A percentile compares a stretch with the other conserved stretches of the same genome.
Evolutionary conservation across 2,888 invertebrate genomes (phyloP).

Genomic region (Papilio protenor): DNA sequence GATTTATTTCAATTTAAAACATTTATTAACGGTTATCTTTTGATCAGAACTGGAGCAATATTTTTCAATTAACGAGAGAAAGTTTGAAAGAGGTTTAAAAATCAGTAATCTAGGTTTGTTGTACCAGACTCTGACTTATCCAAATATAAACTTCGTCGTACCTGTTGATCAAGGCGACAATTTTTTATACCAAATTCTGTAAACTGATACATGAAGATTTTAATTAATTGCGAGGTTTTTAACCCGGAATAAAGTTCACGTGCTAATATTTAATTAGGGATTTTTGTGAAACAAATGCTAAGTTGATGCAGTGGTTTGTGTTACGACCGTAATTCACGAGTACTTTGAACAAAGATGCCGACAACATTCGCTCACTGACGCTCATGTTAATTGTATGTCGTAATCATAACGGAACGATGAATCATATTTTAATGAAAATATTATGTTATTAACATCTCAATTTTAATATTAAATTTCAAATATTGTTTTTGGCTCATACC

Average conservation of each 20-base stretch:
- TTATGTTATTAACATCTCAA: neutral
- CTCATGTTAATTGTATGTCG: constrained; percentile 19
- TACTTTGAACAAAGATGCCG: constrained; percentile 22
- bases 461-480: neutral
- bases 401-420: constrained; percentile 24
- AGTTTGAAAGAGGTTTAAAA: constrained; percentile 4
- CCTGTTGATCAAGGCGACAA: neutral
- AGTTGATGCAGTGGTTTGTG: neutral
- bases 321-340: constrained; percentile 6
- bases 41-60: constrained; percentile 7
- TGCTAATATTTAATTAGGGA: constrained; percentile 19
- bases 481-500: neutral
- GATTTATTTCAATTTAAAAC: constrained; percentile 11
- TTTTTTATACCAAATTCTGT: neutral
- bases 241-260: constrained; percentile 16
- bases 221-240: neutral
- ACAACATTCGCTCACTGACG: constrained; percentile 16
- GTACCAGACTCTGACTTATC: neutral
- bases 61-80: constrained; percentile 12
- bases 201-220: too few species aligned
- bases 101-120: neutral
- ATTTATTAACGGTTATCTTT: constrained; percentile 7
- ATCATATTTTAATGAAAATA: constrained; percentile 21
- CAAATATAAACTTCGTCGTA: neutral
- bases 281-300: neutral